Conservation (phyloP, 1,140 invertebrate genomes). For the Aphidius ervi region DNA sequence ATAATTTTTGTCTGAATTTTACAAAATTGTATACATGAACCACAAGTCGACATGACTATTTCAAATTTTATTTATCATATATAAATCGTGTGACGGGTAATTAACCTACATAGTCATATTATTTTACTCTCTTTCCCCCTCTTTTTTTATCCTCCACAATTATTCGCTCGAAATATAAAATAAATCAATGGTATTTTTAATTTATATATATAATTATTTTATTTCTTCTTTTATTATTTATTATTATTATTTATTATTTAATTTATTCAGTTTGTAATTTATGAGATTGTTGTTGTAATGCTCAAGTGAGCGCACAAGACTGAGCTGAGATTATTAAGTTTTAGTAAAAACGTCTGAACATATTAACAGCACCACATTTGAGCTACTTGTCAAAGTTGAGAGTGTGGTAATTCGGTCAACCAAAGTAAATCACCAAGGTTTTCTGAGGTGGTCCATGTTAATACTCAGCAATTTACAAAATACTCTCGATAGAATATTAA, state of each 20-base stretch:
- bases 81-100: slow-evolving; percentile 9
- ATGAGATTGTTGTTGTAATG: too few relatives aligned
- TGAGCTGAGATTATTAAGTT: background rate
- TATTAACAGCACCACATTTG: background rate
- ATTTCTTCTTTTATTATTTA: background rate
- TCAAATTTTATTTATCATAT: slow-evolving; percentile 3
- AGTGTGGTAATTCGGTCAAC: slow-evolving; percentile 7
- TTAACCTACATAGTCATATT: slow-evolving; percentile 4
- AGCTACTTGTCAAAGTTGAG: background rate
- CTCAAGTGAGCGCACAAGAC: background rate
- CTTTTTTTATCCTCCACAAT: background rate
- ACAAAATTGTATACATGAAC: slow-evolving; percentile 7
- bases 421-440: background rate
- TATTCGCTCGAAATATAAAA: background rate
- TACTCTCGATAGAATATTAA: background rate
- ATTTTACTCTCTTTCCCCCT: background rate
- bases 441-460: background rate
- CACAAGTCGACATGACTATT: background rate
- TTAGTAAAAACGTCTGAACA: background rate
- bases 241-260: background rate
- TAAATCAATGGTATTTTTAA: background rate
- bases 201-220: too few relatives aligned
- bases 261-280: background rate
- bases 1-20: slow-evolving; percentile 4
- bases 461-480: slow-evolving; percentile 1